Base-by-base conservation (phyloP, 2,888 invertebrate species). In the Morpho deidamia region DNA sequence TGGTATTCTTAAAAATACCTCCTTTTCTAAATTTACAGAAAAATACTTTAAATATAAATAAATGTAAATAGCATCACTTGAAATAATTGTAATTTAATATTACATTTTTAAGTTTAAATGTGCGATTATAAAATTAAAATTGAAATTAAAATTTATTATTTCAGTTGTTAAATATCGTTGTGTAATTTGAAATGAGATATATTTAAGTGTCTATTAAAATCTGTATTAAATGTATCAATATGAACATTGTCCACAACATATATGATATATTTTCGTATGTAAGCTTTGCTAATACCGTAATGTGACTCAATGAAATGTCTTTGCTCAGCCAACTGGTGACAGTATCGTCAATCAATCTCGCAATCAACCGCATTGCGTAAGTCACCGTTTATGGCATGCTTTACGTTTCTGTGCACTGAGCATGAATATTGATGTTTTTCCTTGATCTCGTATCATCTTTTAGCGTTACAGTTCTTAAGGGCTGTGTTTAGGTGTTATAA, bases 331-430 rank as follows among this genome's bases (percentile, higher is more conserved):
- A 96, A 93, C 95, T 96, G 92, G 95, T 94, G 94, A 95, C 95
- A 90, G 94, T 96, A 91, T 96, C 96, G 84, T 94, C 95, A 90
- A 95, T 96, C 92, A 96, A 96, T 93, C 94, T 96, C 91, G 94
- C 95, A 91, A 93, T 96, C 92, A 95, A 95, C 94, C 93, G 96
- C 92, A 96, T 96, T 91, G 95, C 95, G 96, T 96, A 95, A 96
- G 96, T 95, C 90, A 78, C 80, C 74, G 76, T 65, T 65, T 67
- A 66, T 61, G 64, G 68, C 66, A 69, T 67, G 69, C 64, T 63
- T 63, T 59, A 52, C 46, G 61, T 63, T 46, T 63, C 60, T 62
- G 62, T 65, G 68, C 66, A 66, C 68, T 59, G 72, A 69, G 73
- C 72, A 86, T 87, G 84, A 69, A 76, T 70, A 62, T 77, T 70